phyloP scores from a whole-genome alignment of 2,113 vertebrate genomes.

The Geococcyx californianus region DNA sequence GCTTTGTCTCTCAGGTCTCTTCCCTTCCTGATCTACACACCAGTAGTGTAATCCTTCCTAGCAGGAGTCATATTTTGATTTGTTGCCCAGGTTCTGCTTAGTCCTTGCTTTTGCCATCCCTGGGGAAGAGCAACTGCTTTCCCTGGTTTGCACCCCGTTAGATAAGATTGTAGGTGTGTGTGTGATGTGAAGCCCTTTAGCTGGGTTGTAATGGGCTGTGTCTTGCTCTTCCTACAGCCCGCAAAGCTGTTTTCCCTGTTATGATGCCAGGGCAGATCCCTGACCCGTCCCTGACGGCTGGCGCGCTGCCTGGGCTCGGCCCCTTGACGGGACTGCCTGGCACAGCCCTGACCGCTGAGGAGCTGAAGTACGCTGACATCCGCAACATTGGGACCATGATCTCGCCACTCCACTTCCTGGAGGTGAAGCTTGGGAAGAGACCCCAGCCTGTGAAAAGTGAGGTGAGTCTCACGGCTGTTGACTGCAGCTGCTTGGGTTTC shows the following conservation, averaged over 20 bases:
- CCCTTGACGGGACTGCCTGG: conserved; percentile 88
- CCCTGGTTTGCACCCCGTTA: fast-evolving
- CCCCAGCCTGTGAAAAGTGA: conserved; percentile 89
- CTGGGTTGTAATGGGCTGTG: not conserved
- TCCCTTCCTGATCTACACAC: not conserved
- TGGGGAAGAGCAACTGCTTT: not conserved
- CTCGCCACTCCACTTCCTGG: conserved; percentile 90
- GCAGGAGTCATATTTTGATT: not conserved
- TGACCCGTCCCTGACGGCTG: conserved; percentile 91
- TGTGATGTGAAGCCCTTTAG: too few species aligned
- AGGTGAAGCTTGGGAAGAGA: conserved; percentile 88
- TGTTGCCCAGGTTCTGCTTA: not conserved
- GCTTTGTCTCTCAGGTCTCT: not conserved
- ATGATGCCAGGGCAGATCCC: conserved; percentile 98
- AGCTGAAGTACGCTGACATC: conserved; percentile 89
- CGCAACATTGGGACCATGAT: conserved; percentile 91
- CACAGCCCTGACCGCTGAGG: conserved; percentile 85
- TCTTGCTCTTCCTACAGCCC: conserved; percentile 51
- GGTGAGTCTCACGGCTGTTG: conserved; percentile 69
- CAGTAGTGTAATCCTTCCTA: not conserved
- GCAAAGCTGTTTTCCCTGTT: conserved; percentile 75
- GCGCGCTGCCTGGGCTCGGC: conserved; percentile 89
- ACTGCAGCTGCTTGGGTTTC: not conserved
- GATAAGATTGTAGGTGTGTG: not conserved
- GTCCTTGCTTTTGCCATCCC: not conserved